These are phyloP conservation scores for Brenthis ino DNA, from an alignment of 2,888 invertebrate genomes.

Conservation along the genomic window DNA sequence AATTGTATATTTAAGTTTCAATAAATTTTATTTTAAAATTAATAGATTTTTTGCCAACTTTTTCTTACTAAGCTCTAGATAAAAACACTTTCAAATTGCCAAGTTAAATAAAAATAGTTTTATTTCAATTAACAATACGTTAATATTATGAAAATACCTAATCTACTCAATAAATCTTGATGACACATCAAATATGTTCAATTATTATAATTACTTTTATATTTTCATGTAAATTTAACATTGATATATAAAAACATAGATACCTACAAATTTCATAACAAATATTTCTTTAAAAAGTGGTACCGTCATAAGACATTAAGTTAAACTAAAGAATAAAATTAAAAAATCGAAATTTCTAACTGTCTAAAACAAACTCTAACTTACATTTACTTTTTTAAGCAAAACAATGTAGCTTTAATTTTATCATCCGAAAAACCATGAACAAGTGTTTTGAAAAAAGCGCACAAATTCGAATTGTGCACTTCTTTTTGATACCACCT, in stretches of 20 bases:
- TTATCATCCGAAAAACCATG: no score
- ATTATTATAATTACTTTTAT: constrained; percentile 2
- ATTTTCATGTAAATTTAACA: not conserved
- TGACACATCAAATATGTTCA: constrained; percentile 17
- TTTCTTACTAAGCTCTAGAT: not conserved
- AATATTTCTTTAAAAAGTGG: not conserved
- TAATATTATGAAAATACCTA: constrained; percentile 9
- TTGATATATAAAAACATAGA: not conserved
- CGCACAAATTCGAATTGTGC: no score
- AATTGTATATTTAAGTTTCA: no score
- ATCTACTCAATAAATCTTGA: not conserved
- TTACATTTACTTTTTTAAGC: no score
- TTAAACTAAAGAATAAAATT: no score
- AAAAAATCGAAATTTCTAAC: no score
- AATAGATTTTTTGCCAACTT: no score
- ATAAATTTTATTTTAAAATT: not conserved
- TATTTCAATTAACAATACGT: constrained; percentile 24
- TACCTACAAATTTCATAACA: not conserved
- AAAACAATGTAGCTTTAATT: no score
- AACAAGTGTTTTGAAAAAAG: no score
- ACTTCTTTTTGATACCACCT: no score
- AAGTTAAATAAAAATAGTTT: constrained; percentile 28
- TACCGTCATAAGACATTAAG: no score
- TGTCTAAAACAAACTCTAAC: no score
- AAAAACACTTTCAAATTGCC: not conserved